A percentile compares a stretch with the other conserved stretches of the same genome.
phyloP scores from a whole-genome alignment of 2,113 vertebrate genomes.

The Plestiodon gilberti region DNA sequence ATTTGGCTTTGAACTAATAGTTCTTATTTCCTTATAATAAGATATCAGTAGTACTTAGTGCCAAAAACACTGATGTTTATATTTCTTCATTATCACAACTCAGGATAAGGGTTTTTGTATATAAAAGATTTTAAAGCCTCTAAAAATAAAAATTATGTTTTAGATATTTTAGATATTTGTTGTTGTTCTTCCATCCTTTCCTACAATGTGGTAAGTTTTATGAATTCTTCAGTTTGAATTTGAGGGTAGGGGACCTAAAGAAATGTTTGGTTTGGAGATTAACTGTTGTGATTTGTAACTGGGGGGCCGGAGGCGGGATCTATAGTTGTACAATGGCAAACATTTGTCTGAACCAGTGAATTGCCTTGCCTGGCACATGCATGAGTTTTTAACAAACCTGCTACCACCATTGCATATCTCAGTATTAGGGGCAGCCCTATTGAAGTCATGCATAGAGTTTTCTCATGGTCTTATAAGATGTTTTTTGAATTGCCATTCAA shows the following conservation, averaged over 20 bases:
- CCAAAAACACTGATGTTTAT: background rate
- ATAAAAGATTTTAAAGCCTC: constrained; percentile 53
- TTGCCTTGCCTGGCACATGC: background rate
- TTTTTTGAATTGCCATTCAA: background rate
- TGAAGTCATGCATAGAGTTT: too few relatives aligned
- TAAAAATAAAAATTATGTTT: constrained; percentile 52
- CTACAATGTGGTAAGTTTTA: background rate
- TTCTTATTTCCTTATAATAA: background rate
- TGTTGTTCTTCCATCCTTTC: background rate
- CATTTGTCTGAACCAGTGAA: background rate
- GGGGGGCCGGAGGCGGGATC: background rate
- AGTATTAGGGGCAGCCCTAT: background rate
- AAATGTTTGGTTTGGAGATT: background rate
- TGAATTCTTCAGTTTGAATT: background rate
- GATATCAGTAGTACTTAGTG: fast-evolving
- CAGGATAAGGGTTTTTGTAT: constrained; percentile 20
- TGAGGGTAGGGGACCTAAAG: background rate
- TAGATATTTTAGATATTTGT: too few relatives aligned
- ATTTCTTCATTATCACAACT: background rate
- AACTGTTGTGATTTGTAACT: background rate
- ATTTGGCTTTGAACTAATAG: background rate
- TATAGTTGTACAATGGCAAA: background rate
- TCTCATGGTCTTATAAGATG: background rate
- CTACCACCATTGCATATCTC: background rate
- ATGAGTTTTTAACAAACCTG: background rate